Conservation (phyloP, 2,888 invertebrate genomes). For the Crossocerus cetratus region DNA sequence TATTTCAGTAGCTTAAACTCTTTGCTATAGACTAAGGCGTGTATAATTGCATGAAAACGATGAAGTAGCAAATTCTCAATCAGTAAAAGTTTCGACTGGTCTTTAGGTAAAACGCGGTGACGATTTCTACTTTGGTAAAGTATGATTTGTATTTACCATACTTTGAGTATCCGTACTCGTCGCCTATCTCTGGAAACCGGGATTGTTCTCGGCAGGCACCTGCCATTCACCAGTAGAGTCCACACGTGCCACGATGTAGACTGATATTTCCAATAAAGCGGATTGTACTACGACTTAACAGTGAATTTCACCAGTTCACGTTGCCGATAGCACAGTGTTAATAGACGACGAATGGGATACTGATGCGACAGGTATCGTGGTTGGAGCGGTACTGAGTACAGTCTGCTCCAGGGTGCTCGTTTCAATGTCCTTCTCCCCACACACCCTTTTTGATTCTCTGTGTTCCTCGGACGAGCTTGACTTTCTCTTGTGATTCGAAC, state of each 20-base stretch:
- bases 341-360: conserved; percentile 40
- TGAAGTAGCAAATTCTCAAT: conserved; percentile 46
- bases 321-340: conserved; percentile 42
- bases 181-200: conserved; percentile 32
- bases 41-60: conserved; percentile 46
- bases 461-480: conserved; percentile 62
- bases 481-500: conserved; percentile 69
- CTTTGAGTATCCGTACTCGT: conserved; percentile 20
- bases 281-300: conserved; percentile 54
- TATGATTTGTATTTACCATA: conserved; percentile 26
- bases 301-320: conserved; percentile 54
- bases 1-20: conserved; percentile 24
- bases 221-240: conserved; percentile 29
- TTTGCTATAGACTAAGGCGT: conserved; percentile 42
- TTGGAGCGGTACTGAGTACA: conserved; percentile 25
- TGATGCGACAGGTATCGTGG: conserved; percentile 37
- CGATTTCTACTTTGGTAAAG: conserved; percentile 47
- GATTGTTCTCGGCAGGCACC: conserved; percentile 19
- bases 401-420: conserved; percentile 21
- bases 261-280: conserved; percentile 32
- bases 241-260: conserved; percentile 22
- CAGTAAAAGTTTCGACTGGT: conserved; percentile 48
- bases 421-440: conserved; percentile 53
- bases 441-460: conserved; percentile 64
- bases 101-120: conserved; percentile 53